Evolutionary conservation across 2,113 vertebrate species (phyloP).

Genomic region (pig (Sus scrofa)): DNA sequence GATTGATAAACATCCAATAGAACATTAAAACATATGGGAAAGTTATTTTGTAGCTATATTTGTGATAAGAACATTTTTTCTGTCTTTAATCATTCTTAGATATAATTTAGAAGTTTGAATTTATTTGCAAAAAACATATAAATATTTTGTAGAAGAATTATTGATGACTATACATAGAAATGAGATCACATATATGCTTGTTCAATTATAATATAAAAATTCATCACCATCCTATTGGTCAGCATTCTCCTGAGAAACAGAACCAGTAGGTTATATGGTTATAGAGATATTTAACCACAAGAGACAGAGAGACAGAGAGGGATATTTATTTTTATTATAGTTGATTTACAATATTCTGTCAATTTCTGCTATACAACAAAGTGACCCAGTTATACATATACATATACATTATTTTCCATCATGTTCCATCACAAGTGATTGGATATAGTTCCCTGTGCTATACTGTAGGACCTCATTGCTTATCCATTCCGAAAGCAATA

Average conservation of each 20-base stretch:
- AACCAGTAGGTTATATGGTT: not conserved
- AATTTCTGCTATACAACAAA: too few species aligned
- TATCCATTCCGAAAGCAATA: too few species aligned
- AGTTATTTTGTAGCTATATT: slow-evolving; percentile 19
- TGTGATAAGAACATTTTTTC: not conserved
- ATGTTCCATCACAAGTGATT: too few species aligned
- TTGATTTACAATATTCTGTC: too few species aligned
- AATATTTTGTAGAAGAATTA: not conserved
- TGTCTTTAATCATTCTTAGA: slow-evolving; percentile 5
- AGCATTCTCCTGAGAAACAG: not conserved
- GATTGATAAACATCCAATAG: not conserved
- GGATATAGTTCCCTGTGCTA: too few species aligned
- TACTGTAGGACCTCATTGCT: too few species aligned
- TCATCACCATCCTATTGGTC: not conserved
- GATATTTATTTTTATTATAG: too few species aligned
- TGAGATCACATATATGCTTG: not conserved
- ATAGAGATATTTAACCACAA: too few species aligned
- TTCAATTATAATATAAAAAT: not conserved
- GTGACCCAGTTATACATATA: too few species aligned
- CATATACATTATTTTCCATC: too few species aligned
- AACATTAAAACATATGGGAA: not conserved
- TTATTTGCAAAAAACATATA: slow-evolving; percentile 34
- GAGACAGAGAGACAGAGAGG: too few species aligned
- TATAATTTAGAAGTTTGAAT: not conserved
- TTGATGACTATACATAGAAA: not conserved